Evolutionary conservation across 37 sponge, comb jelly and placozoan genomes (phyloP), one percentile per base, ranked within the genome.

Genomic region (Beroe forskalii): DNA sequence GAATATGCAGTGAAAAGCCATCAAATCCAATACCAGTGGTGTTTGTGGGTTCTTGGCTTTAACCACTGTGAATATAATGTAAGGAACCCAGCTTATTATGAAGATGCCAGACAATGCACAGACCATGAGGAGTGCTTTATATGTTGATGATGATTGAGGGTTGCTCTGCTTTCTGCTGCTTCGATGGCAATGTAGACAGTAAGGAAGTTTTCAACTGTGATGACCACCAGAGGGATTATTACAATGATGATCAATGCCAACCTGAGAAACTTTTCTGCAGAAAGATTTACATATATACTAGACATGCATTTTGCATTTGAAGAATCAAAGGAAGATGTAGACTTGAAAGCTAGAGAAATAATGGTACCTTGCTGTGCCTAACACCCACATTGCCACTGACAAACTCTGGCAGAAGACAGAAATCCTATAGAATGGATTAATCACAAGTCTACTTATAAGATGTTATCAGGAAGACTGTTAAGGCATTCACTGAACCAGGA

Each of bases 21-120:
- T 17, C 6, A 72, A 12, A 27, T 37, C 40, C 9, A 72, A 8
- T 32, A 33, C 19, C 23, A 27, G 4, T 6, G 40, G 27, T 4
- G 40, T 72, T 4, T 38, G 8, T 23, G 40, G 76, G 40, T 72
- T 72, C 14, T 72, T 32, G 38, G 40, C 8, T 37, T 72, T 72
- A 4, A 3, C 23, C 37, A 72, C 19, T 38, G 76, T 72, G 38
- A 37, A 72, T 4, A 72, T 72, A 8, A 32, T 38, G 14, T 37
- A 72, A 14, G 76, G 76, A 14, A 72, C 9, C 76, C 76, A 72
- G 23, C 76, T 72, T 17, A 72, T 32, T 17, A 72, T 33, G 40
- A 72, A 72, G 40, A 4, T 8, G 8, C 76, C 76, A 35, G 76
- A 72, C 40, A 72, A 33, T 8, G 40, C 38, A 37, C 76, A 72